These are phyloP conservation scores for Pseudomyrmex cubaensis DNA, from an alignment of 1,140 invertebrate genomes.

Conservation along the genomic window DNA sequence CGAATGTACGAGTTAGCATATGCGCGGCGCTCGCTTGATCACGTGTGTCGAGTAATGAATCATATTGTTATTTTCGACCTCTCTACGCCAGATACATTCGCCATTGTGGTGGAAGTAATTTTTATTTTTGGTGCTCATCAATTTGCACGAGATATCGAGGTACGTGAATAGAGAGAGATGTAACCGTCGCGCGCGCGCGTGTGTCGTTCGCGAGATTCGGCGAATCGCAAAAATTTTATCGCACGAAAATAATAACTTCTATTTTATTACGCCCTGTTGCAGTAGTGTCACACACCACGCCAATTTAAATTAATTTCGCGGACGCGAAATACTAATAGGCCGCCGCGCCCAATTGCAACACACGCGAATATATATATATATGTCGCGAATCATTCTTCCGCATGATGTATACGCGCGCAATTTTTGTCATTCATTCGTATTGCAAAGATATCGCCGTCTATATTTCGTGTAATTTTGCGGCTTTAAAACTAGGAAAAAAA, in stretches of 20 bases:
- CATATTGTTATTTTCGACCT: constrained; percentile 51
- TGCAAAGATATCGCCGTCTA: background rate
- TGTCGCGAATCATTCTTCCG: background rate
- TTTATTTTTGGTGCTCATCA: constrained; percentile 16
- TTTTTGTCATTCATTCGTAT: background rate
- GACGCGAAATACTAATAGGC: background rate
- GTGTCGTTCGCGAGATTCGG: background rate
- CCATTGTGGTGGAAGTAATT: background rate
- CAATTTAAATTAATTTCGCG: constrained; percentile 34
- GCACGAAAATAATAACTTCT: background rate
- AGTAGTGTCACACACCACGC: background rate
- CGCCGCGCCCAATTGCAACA: background rate
- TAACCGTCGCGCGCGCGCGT: background rate
- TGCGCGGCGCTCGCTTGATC: background rate
- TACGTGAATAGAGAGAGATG: background rate
- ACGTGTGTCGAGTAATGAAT: constrained; percentile 34
- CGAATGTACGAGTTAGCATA: constrained; percentile 29
- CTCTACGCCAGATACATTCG: background rate
- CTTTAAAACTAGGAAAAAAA: background rate
- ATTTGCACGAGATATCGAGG: constrained; percentile 4
- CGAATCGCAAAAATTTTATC: constrained; percentile 2
- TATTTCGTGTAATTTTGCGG: constrained; percentile 3
- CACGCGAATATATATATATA: too few species aligned
- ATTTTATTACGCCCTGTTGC: background rate
- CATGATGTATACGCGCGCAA: too few species aligned